Evolutionary conservation across 1,140 invertebrate genomes (phyloP).

Genomic region (honey bee (Apis mellifera)): Amel_HAv3.1 CM009933.2:7854001-7854500

Average conservation of each 20-base stretch:
- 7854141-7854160: conserved; percentile 55
- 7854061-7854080: conserved; percentile 23
- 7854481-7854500: too few species aligned
- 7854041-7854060: conserved; percentile 68
- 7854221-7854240: not conserved
- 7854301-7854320: not conserved
- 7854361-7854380: too few species aligned
- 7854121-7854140: conserved; percentile 21
- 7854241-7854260: conserved; percentile 18
- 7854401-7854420: too few species aligned
- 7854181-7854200: conserved; percentile 36
- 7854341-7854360: too few species aligned
- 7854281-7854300: not conserved
- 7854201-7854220: conserved; percentile 15
- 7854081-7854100: not conserved
- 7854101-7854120: conserved; percentile 36
- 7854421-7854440: too few species aligned
- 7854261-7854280: not conserved
- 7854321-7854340: not conserved
- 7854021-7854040: conserved; percentile 75
- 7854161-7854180: conserved; percentile 66
- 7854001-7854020: conserved; percentile 59
- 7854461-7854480: too few species aligned
- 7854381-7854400: too few species aligned
- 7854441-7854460: too few species aligned